Conservation (phyloP, 2,797 vertebrate genomes). For the Hydrocynus forskahlii region DNA sequence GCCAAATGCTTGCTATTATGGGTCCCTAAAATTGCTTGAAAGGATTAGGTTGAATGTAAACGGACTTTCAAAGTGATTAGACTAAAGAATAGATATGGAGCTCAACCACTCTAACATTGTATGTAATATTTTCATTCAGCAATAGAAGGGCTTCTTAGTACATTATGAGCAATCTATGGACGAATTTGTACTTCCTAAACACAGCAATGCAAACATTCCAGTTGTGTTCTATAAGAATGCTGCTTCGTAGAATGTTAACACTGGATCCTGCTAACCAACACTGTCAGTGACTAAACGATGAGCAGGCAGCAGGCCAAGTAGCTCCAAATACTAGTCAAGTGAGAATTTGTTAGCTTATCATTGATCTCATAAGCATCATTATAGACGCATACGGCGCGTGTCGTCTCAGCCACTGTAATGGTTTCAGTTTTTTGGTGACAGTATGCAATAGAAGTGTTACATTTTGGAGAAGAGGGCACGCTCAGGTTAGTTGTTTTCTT, state of each 20-base stretch:
- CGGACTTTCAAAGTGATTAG: neutral
- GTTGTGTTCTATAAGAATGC: neutral
- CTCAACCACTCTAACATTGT: neutral
- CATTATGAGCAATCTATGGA: too few relatives aligned
- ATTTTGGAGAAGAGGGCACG: neutral
- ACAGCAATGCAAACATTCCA: neutral
- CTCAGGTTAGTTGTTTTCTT: conserved; percentile 4
- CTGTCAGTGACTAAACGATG: conserved; percentile 12
- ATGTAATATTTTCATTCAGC: neutral
- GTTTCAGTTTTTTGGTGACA: neutral
- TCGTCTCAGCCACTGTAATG: neutral
- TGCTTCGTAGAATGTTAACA: neutral
- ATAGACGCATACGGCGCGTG: neutral
- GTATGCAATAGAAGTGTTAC: neutral
- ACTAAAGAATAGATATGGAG: neutral
- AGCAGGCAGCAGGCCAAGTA: neutral
- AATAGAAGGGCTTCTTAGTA: neutral
- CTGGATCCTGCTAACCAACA: neutral
- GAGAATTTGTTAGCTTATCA: conserved; percentile 21
- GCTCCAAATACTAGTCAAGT: conserved; percentile 17
- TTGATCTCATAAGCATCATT: neutral
- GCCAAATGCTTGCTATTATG: conserved; percentile 1
- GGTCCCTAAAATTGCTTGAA: neutral
- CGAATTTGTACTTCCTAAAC: neutral
- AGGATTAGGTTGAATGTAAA: neutral